Evolutionary conservation across 2,113 vertebrate species (phyloP).

Genomic region (Columba livia): DNA sequence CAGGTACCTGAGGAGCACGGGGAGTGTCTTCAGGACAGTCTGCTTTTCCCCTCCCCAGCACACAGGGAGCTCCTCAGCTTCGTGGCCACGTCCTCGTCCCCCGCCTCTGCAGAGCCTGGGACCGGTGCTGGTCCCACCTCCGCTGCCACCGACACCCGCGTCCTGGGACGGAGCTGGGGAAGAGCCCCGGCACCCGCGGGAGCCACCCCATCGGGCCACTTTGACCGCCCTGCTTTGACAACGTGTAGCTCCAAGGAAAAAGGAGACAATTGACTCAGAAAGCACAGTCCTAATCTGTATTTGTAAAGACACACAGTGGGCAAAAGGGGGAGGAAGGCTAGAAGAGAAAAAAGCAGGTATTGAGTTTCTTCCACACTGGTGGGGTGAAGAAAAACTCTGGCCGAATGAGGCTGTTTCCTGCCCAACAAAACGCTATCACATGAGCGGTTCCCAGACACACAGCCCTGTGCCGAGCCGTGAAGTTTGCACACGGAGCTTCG

Average conservation of each 20-base stretch:
- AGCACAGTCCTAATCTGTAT: not conserved
- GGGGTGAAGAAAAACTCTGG: not conserved
- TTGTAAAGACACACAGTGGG: not conserved
- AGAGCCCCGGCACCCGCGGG: not conserved
- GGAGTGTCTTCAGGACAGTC: not conserved
- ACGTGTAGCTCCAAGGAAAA: not conserved
- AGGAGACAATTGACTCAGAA: not conserved
- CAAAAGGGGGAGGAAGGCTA: not conserved
- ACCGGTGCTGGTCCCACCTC: not conserved
- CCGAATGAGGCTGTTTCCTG: not conserved
- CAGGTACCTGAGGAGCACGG: fast-evolving
- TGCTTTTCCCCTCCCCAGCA: not conserved
- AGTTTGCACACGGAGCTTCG: not conserved
- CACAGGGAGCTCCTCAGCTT: not conserved
- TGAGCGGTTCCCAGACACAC: not conserved
- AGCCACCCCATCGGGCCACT: too few relatives aligned
- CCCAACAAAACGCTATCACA: fast-evolving
- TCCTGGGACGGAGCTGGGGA: not conserved
- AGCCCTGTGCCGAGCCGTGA: not conserved
- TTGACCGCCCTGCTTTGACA: not conserved
- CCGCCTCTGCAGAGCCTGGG: not conserved
- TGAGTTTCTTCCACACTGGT: fast-evolving
- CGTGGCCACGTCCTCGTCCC: not conserved
- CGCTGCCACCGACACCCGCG: not conserved
- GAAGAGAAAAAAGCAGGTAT: not conserved